These are phyloP conservation scores for Cheilosia grossa DNA, from an alignment of 2,888 invertebrate genomes.

Conservation along the genomic window DNA sequence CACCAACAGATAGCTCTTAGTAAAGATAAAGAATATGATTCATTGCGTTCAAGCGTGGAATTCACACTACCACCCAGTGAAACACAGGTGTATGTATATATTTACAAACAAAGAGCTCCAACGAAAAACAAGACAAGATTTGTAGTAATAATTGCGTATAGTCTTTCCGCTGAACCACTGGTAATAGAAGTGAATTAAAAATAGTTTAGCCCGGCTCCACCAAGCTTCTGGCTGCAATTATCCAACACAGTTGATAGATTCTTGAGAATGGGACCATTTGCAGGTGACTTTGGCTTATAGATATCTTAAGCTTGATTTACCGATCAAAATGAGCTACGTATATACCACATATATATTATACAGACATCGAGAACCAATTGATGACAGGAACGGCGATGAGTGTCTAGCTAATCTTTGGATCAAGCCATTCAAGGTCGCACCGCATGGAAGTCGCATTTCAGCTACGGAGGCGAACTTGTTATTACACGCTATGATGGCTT, in stretches of 20 bases:
- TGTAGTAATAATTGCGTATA: conserved; percentile 18
- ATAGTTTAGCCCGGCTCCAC: conserved; percentile 39
- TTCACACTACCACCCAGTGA: conserved; percentile 33
- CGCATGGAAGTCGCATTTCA: conserved; percentile 26
- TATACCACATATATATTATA: neutral
- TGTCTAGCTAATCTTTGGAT: conserved; percentile 33
- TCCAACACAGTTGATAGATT: conserved; percentile 41
- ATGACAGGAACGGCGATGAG: conserved; percentile 36
- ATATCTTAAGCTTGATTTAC: conserved; percentile 19
- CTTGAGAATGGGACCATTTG: conserved; percentile 12
- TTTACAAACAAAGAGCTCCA: neutral
- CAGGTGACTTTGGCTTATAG: conserved; percentile 6
- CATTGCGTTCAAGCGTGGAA: conserved; percentile 49
- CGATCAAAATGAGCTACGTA: conserved; percentile 7
- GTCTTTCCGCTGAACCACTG: conserved; percentile 38
- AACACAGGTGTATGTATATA: neutral
- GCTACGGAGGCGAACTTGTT: conserved; percentile 67
- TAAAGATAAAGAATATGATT: conserved; percentile 60
- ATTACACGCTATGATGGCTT: conserved; percentile 26
- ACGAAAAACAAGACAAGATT: conserved; percentile 36
- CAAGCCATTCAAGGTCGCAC: conserved; percentile 58
- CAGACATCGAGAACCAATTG: conserved; percentile 18
- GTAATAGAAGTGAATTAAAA: conserved; percentile 53
- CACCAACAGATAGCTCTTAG: conserved; percentile 17
- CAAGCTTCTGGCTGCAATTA: conserved; percentile 40